phyloP scores from a whole-genome alignment of 2,113 vertebrate species.

The Marcusenius ussheri region DNA sequence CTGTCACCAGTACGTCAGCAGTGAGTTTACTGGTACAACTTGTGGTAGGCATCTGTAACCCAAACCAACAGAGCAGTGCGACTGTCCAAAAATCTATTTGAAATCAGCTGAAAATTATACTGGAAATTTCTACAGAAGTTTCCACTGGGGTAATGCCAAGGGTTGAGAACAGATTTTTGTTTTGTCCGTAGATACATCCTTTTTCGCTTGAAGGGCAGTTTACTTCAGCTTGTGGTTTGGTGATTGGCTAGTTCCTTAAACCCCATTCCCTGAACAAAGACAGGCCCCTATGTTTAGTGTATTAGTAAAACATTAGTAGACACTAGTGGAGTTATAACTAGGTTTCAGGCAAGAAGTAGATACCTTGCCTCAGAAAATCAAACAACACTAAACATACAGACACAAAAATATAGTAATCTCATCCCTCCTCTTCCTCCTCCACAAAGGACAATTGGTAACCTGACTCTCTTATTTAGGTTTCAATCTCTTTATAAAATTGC shows the following conservation, averaged over 20 bases:
- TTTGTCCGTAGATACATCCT: neutral
- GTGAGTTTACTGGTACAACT: neutral
- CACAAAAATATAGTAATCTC: neutral
- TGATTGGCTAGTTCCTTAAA: neutral
- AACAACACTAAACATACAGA: neutral
- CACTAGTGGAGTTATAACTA: neutral
- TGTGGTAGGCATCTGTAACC: neutral
- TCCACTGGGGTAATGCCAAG: neutral
- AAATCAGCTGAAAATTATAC: neutral
- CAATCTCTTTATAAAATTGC: neutral
- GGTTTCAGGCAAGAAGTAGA: neutral
- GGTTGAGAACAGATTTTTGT: neutral
- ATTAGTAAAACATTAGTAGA: neutral
- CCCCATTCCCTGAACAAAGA: neutral
- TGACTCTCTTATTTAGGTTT: neutral
- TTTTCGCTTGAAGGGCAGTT: neutral
- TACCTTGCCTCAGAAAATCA: neutral
- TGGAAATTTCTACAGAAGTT: neutral
- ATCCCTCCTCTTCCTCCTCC: neutral
- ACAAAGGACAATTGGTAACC: neutral
- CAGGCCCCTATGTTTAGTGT: neutral
- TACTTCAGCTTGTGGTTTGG: neutral
- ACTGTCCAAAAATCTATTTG: neutral
- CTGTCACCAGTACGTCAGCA: neutral
- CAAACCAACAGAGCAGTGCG: neutral